A percentile compares a stretch with the other conserved stretches of the same genome.
These are phyloP conservation scores for Malaclemys terrapin DNA, from an alignment of 2,113 vertebrate genomes.

Conservation along the genomic window DNA sequence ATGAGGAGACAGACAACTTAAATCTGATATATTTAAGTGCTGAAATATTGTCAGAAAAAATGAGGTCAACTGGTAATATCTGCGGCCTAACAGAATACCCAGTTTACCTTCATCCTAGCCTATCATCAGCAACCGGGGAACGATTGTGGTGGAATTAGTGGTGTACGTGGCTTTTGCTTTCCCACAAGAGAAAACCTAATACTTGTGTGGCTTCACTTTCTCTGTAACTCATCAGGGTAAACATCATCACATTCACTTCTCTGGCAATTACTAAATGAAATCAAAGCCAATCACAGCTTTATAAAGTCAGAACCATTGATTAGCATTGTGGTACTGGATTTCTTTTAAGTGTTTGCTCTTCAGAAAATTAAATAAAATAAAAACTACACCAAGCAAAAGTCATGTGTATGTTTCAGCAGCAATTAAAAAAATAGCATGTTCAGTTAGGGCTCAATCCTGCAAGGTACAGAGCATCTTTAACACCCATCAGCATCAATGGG, in stretches of 20 bases:
- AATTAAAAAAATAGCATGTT: background rate
- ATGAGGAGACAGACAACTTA: background rate
- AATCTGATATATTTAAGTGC: background rate
- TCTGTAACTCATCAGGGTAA: background rate
- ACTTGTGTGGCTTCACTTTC: background rate
- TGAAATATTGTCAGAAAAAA: background rate
- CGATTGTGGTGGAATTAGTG: background rate
- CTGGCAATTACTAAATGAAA: background rate
- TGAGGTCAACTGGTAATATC: background rate
- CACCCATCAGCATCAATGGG: background rate
- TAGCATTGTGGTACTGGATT: background rate
- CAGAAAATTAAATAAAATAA: background rate
- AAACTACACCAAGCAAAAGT: background rate
- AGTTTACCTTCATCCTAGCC: slow-evolving; percentile 1
- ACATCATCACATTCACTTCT: background rate
- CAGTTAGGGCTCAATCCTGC: background rate
- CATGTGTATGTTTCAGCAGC: background rate
- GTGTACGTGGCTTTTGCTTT: slow-evolving; percentile 21
- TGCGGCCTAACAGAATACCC: background rate
- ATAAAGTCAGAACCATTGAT: background rate
- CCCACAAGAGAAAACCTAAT: slow-evolving; percentile 44
- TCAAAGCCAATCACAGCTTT: slow-evolving; percentile 10
- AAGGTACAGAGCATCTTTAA: background rate
- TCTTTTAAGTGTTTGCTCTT: background rate
- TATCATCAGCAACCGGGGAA: background rate